Evolutionary conservation across 2,888 invertebrate genomes (phyloP).

Genomic region (Leptopilina drosophilae): DNA sequence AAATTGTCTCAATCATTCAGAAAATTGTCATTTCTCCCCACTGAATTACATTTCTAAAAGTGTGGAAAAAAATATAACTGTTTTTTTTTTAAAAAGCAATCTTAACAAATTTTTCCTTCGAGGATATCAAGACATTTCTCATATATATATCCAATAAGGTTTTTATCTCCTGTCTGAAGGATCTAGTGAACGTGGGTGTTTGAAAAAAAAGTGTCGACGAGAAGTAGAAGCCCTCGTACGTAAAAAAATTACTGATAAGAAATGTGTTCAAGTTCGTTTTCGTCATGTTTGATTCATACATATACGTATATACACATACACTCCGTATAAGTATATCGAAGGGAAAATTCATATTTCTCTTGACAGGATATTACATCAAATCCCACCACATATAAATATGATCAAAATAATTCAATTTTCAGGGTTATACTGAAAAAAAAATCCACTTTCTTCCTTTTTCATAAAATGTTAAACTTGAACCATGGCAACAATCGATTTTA

Average conservation of each 20-base stretch:
- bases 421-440: neutral
- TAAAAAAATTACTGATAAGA: slow-evolving; percentile 37
- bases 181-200: slow-evolving; percentile 15
- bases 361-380: neutral
- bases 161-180: slow-evolving; percentile 24
- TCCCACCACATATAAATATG: slow-evolving; percentile 15
- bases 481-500: too few species aligned
- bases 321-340: neutral
- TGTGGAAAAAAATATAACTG: too few species aligned
- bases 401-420: slow-evolving; percentile 21
- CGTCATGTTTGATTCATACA: slow-evolving; percentile 25
- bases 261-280: slow-evolving; percentile 35
- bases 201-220: slow-evolving; percentile 9
- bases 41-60: too few species aligned
- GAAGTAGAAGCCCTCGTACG: slow-evolving; percentile 13
- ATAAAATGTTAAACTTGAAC: too few species aligned
- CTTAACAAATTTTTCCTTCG: slow-evolving; percentile 4
- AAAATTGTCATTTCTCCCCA: too few species aligned
- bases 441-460: neutral
- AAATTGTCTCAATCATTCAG: too few species aligned
- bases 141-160: slow-evolving; percentile 5
- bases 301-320: too few species aligned
- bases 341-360: slow-evolving; percentile 34
- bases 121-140: neutral
- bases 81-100: too few species aligned